phyloP scores from a whole-genome alignment of 2,797 vertebrate genomes.

The Benthosema pterotum region DNA sequence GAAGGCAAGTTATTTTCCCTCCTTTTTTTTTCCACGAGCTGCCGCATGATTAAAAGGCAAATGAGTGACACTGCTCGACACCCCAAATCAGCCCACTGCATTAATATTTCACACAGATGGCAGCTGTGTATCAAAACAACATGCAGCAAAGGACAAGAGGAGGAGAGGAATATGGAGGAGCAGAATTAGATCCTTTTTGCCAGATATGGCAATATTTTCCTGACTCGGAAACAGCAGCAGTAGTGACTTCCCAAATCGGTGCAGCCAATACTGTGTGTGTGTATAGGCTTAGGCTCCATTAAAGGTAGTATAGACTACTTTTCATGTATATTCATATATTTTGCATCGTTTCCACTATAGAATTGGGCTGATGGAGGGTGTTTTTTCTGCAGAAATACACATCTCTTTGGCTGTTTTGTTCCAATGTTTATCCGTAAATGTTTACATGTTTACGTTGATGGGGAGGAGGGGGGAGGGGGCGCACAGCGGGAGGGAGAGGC shows the following conservation, averaged over 20 bases:
- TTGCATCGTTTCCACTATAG: no score
- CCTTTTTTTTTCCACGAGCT: conserved; percentile 72
- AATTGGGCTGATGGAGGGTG: no score
- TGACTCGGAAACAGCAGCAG: conserved; percentile 32
- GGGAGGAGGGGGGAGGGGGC: no score
- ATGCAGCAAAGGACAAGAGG: conserved; percentile 78
- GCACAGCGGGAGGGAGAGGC: no score
- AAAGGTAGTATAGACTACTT: no score
- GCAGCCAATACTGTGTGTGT: background rate
- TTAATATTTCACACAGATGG: conserved; percentile 87
- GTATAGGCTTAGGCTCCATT: no score
- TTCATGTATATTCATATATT: no score
- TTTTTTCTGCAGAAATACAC: no score
- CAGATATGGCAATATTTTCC: conserved; percentile 25
- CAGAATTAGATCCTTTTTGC: conserved; percentile 54
- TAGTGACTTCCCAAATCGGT: conserved; percentile 20
- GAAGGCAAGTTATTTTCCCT: conserved; percentile 74
- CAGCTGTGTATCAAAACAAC: conserved; percentile 86
- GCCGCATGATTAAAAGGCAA: conserved; percentile 86
- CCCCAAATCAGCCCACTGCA: conserved; percentile 82
- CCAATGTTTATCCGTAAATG: no score
- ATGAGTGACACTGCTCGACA: conserved; percentile 85
- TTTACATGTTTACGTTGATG: no score
- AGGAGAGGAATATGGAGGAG: conserved; percentile 65
- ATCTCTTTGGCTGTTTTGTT: no score